Conservation (phyloP, 1,140 invertebrate species). For the Mycetomoellerius zeteki region DNA sequence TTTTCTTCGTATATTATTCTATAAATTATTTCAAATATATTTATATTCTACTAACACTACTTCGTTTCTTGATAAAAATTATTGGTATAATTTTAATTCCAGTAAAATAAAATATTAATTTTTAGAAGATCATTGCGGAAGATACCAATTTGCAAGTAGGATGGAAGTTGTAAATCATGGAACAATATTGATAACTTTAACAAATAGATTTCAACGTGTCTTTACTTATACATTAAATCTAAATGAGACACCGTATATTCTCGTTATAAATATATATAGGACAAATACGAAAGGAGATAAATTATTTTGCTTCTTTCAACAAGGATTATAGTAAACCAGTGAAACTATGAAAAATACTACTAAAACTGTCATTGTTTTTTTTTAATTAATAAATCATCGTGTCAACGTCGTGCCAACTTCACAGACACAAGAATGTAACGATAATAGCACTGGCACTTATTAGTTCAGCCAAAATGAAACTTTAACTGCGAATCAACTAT, state of each 20-base stretch:
- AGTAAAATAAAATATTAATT: background rate
- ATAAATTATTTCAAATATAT: conserved; percentile 7
- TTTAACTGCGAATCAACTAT: too few relatives aligned
- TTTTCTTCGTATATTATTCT: background rate
- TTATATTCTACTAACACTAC: too few relatives aligned
- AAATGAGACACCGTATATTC: background rate
- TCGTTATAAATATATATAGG: too few relatives aligned
- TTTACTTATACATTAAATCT: background rate
- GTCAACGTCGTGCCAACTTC: too few relatives aligned
- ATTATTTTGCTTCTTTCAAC: background rate
- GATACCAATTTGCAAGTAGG: background rate
- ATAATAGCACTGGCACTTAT: too few relatives aligned
- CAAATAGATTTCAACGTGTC: too few relatives aligned
- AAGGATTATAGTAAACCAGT: too few relatives aligned
- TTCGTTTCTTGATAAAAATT: background rate
- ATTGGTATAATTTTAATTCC: background rate
- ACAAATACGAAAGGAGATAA: background rate
- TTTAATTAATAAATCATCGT: too few relatives aligned
- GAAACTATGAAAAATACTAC: too few relatives aligned
- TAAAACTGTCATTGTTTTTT: too few relatives aligned
- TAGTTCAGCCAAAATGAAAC: too few relatives aligned
- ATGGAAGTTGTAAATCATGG: background rate
- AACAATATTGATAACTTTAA: background rate
- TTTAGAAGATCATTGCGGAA: background rate
- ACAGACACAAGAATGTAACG: too few relatives aligned